Evolutionary conservation across 2,797 vertebrate genomes (phyloP), one percentile per base, ranked within the genome.

Genomic region (Gastrophryne carolinensis): DNA sequence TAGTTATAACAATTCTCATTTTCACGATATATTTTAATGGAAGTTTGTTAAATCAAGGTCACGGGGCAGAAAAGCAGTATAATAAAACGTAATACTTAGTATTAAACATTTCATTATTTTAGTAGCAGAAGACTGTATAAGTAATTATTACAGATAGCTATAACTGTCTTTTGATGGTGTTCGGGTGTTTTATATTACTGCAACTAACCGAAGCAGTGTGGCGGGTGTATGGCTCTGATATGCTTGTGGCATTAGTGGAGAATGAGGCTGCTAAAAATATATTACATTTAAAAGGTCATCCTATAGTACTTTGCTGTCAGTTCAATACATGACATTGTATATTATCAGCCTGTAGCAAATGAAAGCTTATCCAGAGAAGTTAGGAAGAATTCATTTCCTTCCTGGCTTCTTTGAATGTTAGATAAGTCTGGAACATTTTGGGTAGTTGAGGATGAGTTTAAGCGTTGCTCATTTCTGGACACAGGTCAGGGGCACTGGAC

Each of bases 331-430:
- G 37, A 30, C 53, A 64, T 53, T 24, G 19, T 5, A 26, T 29
- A 32, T 74, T 65, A 74, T 74, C 72, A 47, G 71, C 6, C 17
- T 6, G 26, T 23, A 58, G 50, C 26, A 19, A 64, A 32, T 54
- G 49, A 44, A 24, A 62, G 21, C 26, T 15, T 39, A 39, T 47
- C n/a, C 39, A 63, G 79, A 83, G 81, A 80, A 85, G 71, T n/a
- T 53, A 15, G 57, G 35, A 81, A 81, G 67, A 73, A 80, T 54
- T 71, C 64, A 11, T 53, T 87, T 85, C 86, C 87, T 81, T 74
- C 63, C 77, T 67, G 29, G 3, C 50, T 27, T 66, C 17, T 29
- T 2, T 12, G 21, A 49, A 47, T 30, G 64, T 26, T n/a, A 64
- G 71, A 73, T 73, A 73, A 73, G 26, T 62, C 11, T 27, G 2